Base-by-base conservation (phyloP, 2,797 vertebrate genomes). In the Fringilla coelebs region DNA sequence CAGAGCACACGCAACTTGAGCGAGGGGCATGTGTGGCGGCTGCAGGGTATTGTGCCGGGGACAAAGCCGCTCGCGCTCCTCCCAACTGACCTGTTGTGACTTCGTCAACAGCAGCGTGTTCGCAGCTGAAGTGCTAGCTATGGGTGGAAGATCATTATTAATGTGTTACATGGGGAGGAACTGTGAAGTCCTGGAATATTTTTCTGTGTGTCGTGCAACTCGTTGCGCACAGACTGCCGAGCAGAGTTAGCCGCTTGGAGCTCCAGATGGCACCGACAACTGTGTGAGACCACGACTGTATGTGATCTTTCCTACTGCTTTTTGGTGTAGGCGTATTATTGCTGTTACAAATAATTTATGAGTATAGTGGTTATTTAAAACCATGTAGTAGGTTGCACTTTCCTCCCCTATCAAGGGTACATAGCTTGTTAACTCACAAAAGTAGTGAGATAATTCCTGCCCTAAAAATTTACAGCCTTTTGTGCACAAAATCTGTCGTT, bases 311-410 rank as follows among this genome's bases (percentile, higher is more conserved):
- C 71, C 87, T 77, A 40, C 61, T 80, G 91, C 74, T 94, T 91
- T 92, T 91, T 22, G 46, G 66, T 90, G 91, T 95, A 90, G 90
- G 91, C 83, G 38, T 93, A 61, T 88, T 96, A 81, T 82, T 94
- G 85, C 94, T 65, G 83, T 93, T 96, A 91, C 85, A 95, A 96
- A 88, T 94, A 93, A 94, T 94, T 96, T 84, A 82, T 93, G 93
- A 94, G 86, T 71, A 46, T 63, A 79, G 74, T 71, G 65, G 90
- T 93, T 95, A 94, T 93, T 96, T 95, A 94, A 95, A 97, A 90
- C 88, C 65, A 7, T 46, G 63, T 86, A 92, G 88, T 94, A 94
- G 89, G 94, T 81, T 93, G 82, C 60, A 36, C 87, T 86, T 90
- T 70, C 55, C 63, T 95, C 60, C 71, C 71, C 36, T 67, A 16